These are phyloP conservation scores for Antitype chi DNA, from an alignment of 2,888 invertebrate species.

Conservation along the genomic window DNA sequence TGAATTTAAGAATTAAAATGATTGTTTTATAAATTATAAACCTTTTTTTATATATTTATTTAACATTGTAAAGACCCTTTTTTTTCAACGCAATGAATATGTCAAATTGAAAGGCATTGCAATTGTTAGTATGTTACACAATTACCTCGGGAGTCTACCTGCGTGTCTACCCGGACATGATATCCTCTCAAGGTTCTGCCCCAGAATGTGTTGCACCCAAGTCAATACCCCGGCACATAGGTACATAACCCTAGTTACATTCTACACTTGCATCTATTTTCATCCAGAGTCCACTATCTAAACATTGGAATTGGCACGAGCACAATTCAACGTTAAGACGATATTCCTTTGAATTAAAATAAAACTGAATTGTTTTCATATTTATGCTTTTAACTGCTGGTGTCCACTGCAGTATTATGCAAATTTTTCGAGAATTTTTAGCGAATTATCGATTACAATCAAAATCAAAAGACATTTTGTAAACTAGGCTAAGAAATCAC, in stretches of 20 bases:
- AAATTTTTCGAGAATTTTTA: not conserved
- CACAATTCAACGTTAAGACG: slow-evolving; percentile 33
- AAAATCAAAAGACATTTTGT: too few species aligned
- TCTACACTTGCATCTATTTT: slow-evolving; percentile 41
- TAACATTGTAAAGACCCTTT: too few species aligned
- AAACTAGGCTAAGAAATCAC: too few species aligned
- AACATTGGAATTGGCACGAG: slow-evolving; percentile 46
- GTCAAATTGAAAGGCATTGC: too few species aligned
- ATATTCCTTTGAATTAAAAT: slow-evolving; percentile 34
- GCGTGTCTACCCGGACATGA: too few species aligned
- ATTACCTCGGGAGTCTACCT: too few species aligned
- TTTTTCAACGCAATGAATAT: too few species aligned
- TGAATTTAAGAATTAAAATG: too few species aligned
- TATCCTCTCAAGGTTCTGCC: not conserved
- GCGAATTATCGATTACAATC: not conserved
- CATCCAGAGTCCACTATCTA: slow-evolving; percentile 8
- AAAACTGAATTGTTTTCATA: slow-evolving; percentile 19
- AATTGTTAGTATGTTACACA: too few species aligned
- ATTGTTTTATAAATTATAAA: too few species aligned
- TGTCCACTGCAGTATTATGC: slow-evolving; percentile 1
- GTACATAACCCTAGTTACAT: slow-evolving; percentile 17
- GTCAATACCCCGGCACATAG: slow-evolving; percentile 26
- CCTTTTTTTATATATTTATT: too few species aligned
- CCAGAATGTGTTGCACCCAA: slow-evolving; percentile 21
- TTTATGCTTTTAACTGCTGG: not conserved